These are phyloP conservation scores for Misgurnus anguillicaudatus DNA, from an alignment of 2,113 vertebrate species.

Conservation along the genomic window DNA sequence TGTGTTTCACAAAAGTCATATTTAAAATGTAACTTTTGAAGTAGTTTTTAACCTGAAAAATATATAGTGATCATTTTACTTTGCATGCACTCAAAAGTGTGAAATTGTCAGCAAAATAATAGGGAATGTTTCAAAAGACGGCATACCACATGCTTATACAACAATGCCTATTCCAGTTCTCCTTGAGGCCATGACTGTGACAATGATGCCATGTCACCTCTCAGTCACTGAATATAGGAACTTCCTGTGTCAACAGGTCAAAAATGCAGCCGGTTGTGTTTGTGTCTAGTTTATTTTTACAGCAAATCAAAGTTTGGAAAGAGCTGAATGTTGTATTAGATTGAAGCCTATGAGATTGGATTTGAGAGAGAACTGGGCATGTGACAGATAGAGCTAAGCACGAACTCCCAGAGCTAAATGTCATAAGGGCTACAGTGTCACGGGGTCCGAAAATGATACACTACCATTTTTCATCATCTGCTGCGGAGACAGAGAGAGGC, in stretches of 20 bases:
- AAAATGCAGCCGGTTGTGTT: background rate
- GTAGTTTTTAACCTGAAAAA: background rate
- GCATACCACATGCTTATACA: background rate
- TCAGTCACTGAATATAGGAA: conserved; percentile 7
- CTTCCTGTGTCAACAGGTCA: conserved; percentile 48
- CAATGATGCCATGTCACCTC: background rate
- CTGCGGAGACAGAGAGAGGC: conserved; percentile 41
- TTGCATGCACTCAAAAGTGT: background rate
- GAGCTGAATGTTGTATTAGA: conserved; percentile 49
- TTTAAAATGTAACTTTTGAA: too few species aligned
- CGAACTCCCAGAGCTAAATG: conserved; percentile 49
- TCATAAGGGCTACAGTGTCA: conserved; percentile 54
- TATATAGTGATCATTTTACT: background rate
- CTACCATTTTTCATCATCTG: conserved; percentile 56
- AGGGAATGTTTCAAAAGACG: background rate
- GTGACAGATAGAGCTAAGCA: conserved; percentile 47
- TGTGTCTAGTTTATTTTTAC: conserved; percentile 42
- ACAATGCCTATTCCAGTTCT: background rate
- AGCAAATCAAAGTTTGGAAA: conserved; percentile 23
- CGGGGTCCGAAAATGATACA: conserved; percentile 31
- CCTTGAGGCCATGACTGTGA: background rate
- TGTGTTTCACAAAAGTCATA: too few species aligned
- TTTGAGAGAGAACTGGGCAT: conserved; percentile 46
- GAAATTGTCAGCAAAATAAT: conserved; percentile 8
- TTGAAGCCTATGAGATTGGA: conserved; percentile 54